These are phyloP conservation scores for Drosophila tripunctata DNA, from an alignment of 2,888 invertebrate genomes.

Conservation along the genomic window DNA sequence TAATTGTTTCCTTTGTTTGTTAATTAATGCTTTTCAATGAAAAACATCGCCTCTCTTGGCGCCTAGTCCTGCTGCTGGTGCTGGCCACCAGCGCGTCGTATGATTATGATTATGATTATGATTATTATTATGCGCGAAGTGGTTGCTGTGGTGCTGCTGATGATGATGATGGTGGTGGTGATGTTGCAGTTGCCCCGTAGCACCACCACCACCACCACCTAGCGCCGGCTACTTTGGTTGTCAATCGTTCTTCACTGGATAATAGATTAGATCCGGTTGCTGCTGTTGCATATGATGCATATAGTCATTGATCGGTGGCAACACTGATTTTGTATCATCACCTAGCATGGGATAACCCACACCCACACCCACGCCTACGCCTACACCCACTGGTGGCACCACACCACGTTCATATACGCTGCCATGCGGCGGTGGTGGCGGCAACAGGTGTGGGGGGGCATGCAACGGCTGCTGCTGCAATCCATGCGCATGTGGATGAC, in stretches of 20 bases:
- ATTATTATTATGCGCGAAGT: constrained; percentile 59
- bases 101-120: constrained; percentile 69
- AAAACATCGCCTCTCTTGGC: constrained; percentile 82
- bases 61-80: constrained; percentile 68
- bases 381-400: constrained; percentile 59
- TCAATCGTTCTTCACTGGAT: constrained; percentile 84
- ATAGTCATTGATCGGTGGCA: constrained; percentile 83
- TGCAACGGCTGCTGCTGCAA: constrained; percentile 70
- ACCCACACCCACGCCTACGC: constrained; percentile 59
- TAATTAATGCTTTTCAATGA: constrained; percentile 69
- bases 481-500: constrained; percentile 66
- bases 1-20: constrained; percentile 8
- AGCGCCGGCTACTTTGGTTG: constrained; percentile 78
- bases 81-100: constrained; percentile 66
- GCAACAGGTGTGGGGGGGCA: constrained; percentile 70
- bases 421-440: constrained; percentile 77
- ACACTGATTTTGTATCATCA: constrained; percentile 82
- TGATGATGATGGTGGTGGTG: constrained; percentile 40
- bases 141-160: constrained; percentile 55
- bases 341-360: constrained; percentile 75
- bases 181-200: constrained; percentile 41
- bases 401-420: constrained; percentile 77
- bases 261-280: constrained; percentile 83
- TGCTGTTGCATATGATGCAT: constrained; percentile 82
- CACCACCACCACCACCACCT: constrained; percentile 49